These are phyloP conservation scores for Liparis tanakae DNA, from an alignment of 2,797 vertebrate species.

Conservation along the genomic window DNA sequence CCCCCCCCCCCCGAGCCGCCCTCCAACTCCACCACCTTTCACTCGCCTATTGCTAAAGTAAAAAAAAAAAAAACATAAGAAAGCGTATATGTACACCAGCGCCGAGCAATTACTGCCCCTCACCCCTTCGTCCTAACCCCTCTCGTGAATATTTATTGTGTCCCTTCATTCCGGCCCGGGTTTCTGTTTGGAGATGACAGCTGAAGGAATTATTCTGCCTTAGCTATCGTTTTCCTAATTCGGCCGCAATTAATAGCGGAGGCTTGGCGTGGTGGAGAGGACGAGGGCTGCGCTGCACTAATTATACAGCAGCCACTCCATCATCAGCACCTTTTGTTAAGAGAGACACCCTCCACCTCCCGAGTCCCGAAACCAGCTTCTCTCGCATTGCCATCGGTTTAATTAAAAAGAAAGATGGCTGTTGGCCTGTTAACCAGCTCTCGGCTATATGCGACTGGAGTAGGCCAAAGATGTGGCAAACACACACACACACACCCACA, in stretches of 20 bases:
- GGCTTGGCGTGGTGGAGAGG: constrained; percentile 91
- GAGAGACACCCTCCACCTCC: constrained; percentile 87
- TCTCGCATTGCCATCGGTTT: constrained; percentile 96
- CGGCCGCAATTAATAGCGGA: constrained; percentile 98
- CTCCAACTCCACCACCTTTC: constrained; percentile 24
- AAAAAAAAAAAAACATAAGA: constrained; percentile 24
- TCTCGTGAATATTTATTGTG: constrained; percentile 84
- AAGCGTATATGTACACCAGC: constrained; percentile 92
- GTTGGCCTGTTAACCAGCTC: constrained; percentile 93
- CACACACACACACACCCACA: constrained; percentile 4
- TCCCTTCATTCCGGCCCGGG: constrained; percentile 51
- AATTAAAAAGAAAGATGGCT: constrained; percentile 99
- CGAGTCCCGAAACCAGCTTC: constrained; percentile 84
- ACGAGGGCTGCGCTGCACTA: constrained; percentile 94
- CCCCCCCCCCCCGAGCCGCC: background rate
- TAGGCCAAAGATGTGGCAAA: constrained; percentile 69
- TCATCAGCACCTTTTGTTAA: constrained; percentile 99
- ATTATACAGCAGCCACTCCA: constrained; percentile 99
- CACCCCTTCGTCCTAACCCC: constrained; percentile 88
- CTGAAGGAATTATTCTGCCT: constrained; percentile 97
- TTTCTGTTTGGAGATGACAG: constrained; percentile 92
- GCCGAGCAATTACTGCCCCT: constrained; percentile 88
- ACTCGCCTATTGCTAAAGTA: constrained; percentile 49
- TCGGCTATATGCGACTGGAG: constrained; percentile 78
- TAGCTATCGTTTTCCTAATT: constrained; percentile 99